Base-by-base conservation (phyloP, 2,797 vertebrate genomes). In the Phoeniculus purpureus region DNA sequence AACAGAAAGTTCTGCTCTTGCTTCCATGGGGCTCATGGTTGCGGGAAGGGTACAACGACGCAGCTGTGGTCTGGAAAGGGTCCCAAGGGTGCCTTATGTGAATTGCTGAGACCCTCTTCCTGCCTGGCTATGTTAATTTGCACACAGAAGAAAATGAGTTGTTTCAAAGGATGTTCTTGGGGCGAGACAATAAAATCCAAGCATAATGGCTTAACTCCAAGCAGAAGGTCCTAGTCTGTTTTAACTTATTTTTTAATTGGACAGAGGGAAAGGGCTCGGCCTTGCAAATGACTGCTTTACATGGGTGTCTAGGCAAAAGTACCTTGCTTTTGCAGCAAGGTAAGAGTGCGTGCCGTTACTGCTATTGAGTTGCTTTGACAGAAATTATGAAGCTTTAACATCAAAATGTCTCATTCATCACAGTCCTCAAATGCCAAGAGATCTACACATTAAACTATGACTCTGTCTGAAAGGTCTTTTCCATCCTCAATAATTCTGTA, bases 41-140 rank as follows among this genome's bases (percentile, higher is more conserved):
- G 43, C 72, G 27, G 50, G 50, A 89, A 89, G 20, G 47, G 9
- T 74, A 64, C 51, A 73, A 64, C 50, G n/a, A 58, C 29, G 78
- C 27, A 47, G 14, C n/a, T 58, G 59, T 43, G 56, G 34, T 71
- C 27, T 84, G 50, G 26, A 10, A 6, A 0, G 27, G 0, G 0
- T 94, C 66, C 73, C 77, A 89, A 51, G 55, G 47, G 32, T 6
- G 13, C 14, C 32, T 40, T 70, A 4, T 62, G 21, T 56, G 43
- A 74, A 85, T 32, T 81, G 22, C 23, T 61, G 21, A 91, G 85
- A 81, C 59, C 45, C 19, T 70, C 34, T 79, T 91, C 21, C 54
- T 79, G 22, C 25, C 62, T 72, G 60, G 8, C 17, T 89, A 4
- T n/a, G 16, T 29, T 85, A 43, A 48, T 68, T 81, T 65, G 78